Conservation (phyloP, 2,797 vertebrate genomes). For the Bradypodion ventrale region DNA sequence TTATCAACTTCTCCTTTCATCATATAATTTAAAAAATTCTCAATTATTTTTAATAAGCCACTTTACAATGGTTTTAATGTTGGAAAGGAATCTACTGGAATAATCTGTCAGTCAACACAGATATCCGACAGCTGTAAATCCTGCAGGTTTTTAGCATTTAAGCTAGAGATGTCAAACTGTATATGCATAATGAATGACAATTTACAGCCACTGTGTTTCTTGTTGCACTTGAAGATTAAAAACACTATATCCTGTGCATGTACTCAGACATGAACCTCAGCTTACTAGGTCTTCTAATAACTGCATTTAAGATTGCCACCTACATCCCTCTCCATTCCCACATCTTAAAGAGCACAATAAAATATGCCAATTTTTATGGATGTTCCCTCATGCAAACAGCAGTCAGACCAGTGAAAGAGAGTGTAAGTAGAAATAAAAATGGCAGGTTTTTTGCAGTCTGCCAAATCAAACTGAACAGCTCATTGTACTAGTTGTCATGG, state of each 20-base stretch:
- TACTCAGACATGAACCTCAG: neutral
- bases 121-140: neutral
- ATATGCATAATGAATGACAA: neutral
- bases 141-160: neutral
- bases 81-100: neutral
- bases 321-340: neutral
- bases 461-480: neutral
- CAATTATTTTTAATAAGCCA: neutral
- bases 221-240: neutral
- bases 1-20: conserved; percentile 20
- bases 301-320: neutral
- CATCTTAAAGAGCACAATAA: neutral
- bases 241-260: no score
- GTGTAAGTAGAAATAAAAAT: neutral
- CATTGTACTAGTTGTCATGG: neutral
- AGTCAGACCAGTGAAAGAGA: neutral
- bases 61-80: neutral
- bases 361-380: neutral
- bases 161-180: neutral
- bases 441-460: neutral
- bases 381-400: neutral
- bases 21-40: neutral
- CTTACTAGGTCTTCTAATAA: neutral
- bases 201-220: neutral
- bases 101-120: neutral